Evolutionary conservation across 1,140 invertebrate genomes (phyloP), one percentile per base, ranked within the genome.

Genomic region (Nebria ingens): DNA sequence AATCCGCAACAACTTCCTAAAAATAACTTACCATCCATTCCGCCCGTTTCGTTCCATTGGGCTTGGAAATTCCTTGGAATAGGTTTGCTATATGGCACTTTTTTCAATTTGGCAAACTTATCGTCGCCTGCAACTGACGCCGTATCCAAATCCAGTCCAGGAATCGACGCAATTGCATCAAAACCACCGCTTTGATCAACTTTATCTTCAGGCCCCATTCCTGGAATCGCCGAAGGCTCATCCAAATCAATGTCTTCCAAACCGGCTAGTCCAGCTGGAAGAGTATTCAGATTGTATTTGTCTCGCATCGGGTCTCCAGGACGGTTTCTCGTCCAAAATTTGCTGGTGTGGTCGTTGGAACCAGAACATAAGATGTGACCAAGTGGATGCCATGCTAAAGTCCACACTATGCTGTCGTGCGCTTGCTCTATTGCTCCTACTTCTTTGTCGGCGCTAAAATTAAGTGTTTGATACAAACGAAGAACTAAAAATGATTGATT

Each of bases 391-490:
- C 97, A 99, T 19, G 93, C 91, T 59, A 99, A 75, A 13, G 93
- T 92, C 97, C 97, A 99, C 1, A 99, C 93, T 67, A 98, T 98
- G 64, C 93, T 97, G 71, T 99, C 97, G 72, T 99, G 97, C 20
- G 96, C 97, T 66, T 94, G 87, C 74, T 99, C 96, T 65, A 99
- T 97, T 20, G 89, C 86, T 2, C 96, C 97, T 21, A 99, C 89
- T 80, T 99, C 97, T 73, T 98, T 97, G 65, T 98, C 94, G 59
- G 91, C 91, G 2, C 93, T 93, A 56, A 45, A 64, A 62, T 54
- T 52, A 34, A n/a, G 25, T 34, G 25, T 40, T 20, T 53, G 2
- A 52, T 29, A 22, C 11, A 19, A 56, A 15, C 29, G 12, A 52
- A 53, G 19, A 52, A 25, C n/a, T n/a, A n/a, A n/a, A n/a, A n/a